Conservation (phyloP, 2,797 vertebrate genomes). For the Rallus crepitans region DNA sequence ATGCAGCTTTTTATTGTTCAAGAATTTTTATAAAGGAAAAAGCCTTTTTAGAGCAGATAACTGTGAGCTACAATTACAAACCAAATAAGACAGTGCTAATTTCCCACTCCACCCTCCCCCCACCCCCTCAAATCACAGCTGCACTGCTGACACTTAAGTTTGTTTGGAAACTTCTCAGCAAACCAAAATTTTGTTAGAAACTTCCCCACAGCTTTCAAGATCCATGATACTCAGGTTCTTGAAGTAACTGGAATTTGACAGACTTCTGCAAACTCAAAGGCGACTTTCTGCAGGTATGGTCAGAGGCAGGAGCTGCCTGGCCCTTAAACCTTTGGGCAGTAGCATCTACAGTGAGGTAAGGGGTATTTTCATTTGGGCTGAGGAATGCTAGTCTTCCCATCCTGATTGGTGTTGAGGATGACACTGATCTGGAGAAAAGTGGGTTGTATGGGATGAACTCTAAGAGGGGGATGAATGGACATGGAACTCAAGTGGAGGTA, state of each 20-base stretch:
- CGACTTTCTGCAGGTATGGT: neutral
- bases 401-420: neutral
- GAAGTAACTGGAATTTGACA: neutral
- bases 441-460: neutral
- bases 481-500: neutral
- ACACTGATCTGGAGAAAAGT: neutral
- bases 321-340: neutral
- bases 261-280: neutral
- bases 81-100: neutral
- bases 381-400: neutral
- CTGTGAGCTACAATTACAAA: neutral
- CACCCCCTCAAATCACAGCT: neutral
- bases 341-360: neutral
- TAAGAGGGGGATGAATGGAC: neutral
- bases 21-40: neutral
- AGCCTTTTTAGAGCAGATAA: neutral
- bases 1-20: slow-evolving; percentile 1
- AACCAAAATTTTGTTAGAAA: neutral
- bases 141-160: neutral
- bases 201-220: neutral
- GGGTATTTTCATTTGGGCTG: neutral
- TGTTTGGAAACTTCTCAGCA: neutral
- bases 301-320: neutral
- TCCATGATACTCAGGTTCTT: neutral
- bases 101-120: neutral